Evolutionary conservation across 2,888 invertebrate species (phyloP).

Genomic region (Pterostichus madidus): DNA sequence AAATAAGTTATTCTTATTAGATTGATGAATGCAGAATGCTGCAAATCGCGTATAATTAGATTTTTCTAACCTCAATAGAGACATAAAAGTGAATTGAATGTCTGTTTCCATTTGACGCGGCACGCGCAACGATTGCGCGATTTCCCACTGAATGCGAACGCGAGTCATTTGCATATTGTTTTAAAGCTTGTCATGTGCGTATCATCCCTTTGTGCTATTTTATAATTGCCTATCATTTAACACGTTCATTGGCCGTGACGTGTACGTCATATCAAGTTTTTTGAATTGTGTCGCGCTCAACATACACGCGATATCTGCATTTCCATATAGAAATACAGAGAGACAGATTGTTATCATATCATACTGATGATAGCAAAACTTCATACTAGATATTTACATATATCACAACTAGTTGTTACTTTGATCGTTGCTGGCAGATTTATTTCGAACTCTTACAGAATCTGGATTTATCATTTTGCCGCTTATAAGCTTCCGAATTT

Average conservation of each 20-base stretch:
- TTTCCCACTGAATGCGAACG: slow-evolving; percentile 31
- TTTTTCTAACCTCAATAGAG: slow-evolving; percentile 32
- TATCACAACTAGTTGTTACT: too few species aligned
- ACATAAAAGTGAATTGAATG: slow-evolving; percentile 51
- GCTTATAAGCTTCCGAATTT: too few species aligned
- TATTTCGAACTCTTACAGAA: too few species aligned
- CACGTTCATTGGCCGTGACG: slow-evolving; percentile 48
- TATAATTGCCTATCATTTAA: slow-evolving; percentile 55
- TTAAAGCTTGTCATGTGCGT: slow-evolving; percentile 54
- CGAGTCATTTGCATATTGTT: slow-evolving; percentile 52
- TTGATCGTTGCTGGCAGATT: too few species aligned
- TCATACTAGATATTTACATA: too few species aligned
- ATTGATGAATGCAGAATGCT: too few species aligned
- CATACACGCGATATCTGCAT: neutral
- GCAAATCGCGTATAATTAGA: neutral
- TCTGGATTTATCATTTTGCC: too few species aligned
- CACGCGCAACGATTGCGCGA: slow-evolving; percentile 10
- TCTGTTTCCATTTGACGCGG: slow-evolving; percentile 24
- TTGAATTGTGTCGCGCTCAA: slow-evolving; percentile 1
- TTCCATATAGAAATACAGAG: neutral
- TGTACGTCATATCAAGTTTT: slow-evolving; percentile 11
- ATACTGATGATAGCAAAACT: too few species aligned
- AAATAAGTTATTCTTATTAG: too few species aligned
- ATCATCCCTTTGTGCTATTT: slow-evolving; percentile 56
- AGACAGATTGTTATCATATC: neutral